Conservation (phyloP, 2,888 invertebrate species). For the Torymus auratus region DNA sequence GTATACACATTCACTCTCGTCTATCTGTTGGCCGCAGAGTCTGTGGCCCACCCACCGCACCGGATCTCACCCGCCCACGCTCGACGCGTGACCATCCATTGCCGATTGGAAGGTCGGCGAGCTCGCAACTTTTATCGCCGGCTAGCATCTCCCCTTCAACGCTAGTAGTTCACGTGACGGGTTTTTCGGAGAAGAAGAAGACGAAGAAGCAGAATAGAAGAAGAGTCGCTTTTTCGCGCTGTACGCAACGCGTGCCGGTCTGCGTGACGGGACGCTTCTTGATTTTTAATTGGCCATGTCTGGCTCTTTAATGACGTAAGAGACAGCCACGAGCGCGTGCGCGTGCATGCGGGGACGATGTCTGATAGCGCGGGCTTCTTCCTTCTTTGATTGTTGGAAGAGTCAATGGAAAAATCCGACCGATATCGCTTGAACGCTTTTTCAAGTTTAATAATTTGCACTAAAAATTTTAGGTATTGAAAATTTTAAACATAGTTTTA, state of each 20-base stretch:
- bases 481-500: too few species aligned
- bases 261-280: conserved; percentile 6
- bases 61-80: conserved; percentile 71
- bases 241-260: neutral
- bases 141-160: conserved; percentile 25
- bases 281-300: conserved; percentile 51
- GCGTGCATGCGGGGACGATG: neutral
- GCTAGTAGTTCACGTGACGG: neutral
- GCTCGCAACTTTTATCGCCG: conserved; percentile 52
- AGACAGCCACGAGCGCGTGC: neutral
- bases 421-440: too few species aligned
- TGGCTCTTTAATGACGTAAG: conserved; percentile 34
- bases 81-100: conserved; percentile 66
- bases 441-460: too few species aligned
- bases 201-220: too few species aligned
- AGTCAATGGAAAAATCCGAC: too few species aligned
- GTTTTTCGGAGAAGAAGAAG: too few species aligned
- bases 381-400: neutral
- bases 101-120: conserved; percentile 68
- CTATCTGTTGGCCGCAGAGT: conserved; percentile 36
- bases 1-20: neutral
- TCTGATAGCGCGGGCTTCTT: neutral
- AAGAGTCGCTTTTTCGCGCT: neutral
- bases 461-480: too few species aligned
- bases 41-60: conserved; percentile 68